phyloP scores from a whole-genome alignment of 1,140 invertebrate genomes.

The Neocloeon triangulifer region DNA sequence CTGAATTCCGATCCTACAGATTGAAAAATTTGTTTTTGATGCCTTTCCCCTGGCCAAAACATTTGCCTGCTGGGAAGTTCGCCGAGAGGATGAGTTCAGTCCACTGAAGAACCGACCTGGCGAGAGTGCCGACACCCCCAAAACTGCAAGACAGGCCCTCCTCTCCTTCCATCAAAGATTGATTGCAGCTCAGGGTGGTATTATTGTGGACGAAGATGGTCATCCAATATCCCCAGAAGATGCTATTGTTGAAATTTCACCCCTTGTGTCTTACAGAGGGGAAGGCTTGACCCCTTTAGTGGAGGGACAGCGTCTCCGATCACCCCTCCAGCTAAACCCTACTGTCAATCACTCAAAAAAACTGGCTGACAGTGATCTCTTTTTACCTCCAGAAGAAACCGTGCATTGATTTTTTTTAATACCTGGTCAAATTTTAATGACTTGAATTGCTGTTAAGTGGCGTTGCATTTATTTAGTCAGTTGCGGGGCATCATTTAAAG shows the following conservation, averaged over 20 bases:
- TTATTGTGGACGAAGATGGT: slow-evolving; percentile 22
- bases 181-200: slow-evolving; percentile 61
- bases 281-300: slow-evolving; percentile 51
- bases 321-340: slow-evolving; percentile 29
- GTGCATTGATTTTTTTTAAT: no score
- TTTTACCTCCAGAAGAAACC: no score
- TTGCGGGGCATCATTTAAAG: no score
- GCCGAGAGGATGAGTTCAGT: slow-evolving; percentile 84
- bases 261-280: slow-evolving; percentile 73
- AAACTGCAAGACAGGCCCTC: slow-evolving; percentile 59
- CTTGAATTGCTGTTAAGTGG: no score
- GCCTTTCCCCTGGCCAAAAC: slow-evolving; percentile 83
- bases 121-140: slow-evolving; percentile 61
- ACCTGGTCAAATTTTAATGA: no score
- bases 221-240: slow-evolving; percentile 15
- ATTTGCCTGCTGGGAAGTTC: slow-evolving; percentile 85
- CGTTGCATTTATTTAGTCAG: no score
- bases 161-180: slow-evolving; percentile 63
- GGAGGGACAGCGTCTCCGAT: slow-evolving; percentile 37
- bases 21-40: slow-evolving; percentile 97
- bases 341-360: no score
- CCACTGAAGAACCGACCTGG: slow-evolving; percentile 86
- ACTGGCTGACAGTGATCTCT: no score
- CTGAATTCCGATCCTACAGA: no score
- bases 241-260: slow-evolving; percentile 57